Conservation (phyloP, 2,888 invertebrate species). For the Harpalus rufipes region DNA sequence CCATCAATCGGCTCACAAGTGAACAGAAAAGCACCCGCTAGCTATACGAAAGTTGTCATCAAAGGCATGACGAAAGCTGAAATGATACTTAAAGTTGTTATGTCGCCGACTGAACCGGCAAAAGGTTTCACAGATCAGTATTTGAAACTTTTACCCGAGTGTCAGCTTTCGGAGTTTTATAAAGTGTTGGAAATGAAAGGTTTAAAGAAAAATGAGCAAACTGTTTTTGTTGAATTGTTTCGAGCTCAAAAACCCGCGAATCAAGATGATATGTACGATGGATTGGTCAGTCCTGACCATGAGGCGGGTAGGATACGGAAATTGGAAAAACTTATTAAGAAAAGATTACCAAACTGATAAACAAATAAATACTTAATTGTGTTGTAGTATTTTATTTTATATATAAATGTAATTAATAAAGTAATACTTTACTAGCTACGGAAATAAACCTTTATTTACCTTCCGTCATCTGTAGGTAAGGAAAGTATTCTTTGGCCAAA, state of each 20-base stretch:
- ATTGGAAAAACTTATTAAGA: conserved; percentile 80
- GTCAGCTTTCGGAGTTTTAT: conserved; percentile 93
- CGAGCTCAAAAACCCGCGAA: conserved; percentile 75
- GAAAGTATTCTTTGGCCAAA: too few species aligned
- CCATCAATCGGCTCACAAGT: conserved; percentile 95
- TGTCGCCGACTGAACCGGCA: conserved; percentile 92
- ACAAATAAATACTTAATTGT: too few species aligned
- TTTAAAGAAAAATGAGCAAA: conserved; percentile 81
- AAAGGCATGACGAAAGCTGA: conserved; percentile 98
- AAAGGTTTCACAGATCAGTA: conserved; percentile 94
- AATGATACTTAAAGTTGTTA: conserved; percentile 98
- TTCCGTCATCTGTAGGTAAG: too few species aligned
- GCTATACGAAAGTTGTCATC: conserved; percentile 86
- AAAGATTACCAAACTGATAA: conserved; percentile 75
- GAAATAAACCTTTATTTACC: too few species aligned
- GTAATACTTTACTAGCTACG: too few species aligned
- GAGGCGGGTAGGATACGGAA: conserved; percentile 79
- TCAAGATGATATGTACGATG: conserved; percentile 54
- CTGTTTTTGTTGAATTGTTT: conserved; percentile 80
- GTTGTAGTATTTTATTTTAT: too few species aligned
- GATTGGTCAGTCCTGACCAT: conserved; percentile 74
- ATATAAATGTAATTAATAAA: too few species aligned
- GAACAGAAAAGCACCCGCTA: conserved; percentile 92
- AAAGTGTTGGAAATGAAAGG: conserved; percentile 97
- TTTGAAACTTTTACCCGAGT: conserved; percentile 92